A percentile compares a stretch with the other conserved stretches of the same genome.
Conservation (phyloP, 2,113 vertebrate species). For the Struthio camelus region DNA sequence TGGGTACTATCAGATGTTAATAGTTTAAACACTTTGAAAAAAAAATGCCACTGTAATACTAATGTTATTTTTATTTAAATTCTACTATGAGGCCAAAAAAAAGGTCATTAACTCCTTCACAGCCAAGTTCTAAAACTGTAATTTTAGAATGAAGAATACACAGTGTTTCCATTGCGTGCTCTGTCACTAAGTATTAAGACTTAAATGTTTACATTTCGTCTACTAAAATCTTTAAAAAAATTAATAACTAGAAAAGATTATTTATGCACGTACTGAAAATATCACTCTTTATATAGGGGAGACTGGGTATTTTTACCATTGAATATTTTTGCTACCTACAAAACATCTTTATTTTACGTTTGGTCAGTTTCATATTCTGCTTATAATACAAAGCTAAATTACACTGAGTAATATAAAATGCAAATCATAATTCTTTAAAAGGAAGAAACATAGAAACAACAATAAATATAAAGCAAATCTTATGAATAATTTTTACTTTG, state of each 20-base stretch:
- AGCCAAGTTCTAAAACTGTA: accelerated
- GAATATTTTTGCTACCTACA: background rate
- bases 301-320: background rate
- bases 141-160: background rate
- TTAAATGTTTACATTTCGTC: background rate
- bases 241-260: background rate
- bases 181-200: background rate
- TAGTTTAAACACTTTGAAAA: background rate
- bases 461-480: background rate
- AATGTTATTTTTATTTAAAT: background rate
- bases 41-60: background rate
- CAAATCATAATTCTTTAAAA: background rate
- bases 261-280: background rate
- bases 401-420: background rate
- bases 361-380: background rate
- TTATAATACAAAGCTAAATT: background rate
- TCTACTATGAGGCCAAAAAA: background rate
- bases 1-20: background rate
- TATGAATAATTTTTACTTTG: background rate
- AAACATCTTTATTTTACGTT: background rate
- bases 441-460: background rate
- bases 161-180: background rate
- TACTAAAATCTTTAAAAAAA: background rate
- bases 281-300: background rate
- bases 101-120: background rate